Percentiles rank a stretch among this genome's conserved stretches.
These are phyloP conservation scores for Fissipunctia ypsillon DNA, from an alignment of 2,888 invertebrate genomes.

Conservation along the genomic window DNA sequence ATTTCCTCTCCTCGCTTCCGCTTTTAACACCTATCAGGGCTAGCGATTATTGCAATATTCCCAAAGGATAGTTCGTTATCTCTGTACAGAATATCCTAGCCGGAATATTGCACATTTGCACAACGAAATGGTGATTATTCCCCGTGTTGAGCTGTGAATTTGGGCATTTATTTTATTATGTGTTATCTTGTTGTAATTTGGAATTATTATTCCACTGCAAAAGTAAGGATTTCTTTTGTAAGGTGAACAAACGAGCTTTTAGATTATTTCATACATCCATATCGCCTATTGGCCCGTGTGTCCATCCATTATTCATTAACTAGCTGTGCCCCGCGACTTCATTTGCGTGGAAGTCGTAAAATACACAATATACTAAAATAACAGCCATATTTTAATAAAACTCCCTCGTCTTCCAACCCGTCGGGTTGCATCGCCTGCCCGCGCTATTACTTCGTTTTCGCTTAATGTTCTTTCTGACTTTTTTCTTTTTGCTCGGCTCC, in stretches of 20 bases:
- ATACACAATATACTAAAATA: no score
- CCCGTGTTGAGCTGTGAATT: slow-evolving; percentile 16
- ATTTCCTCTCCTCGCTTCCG: slow-evolving; percentile 1
- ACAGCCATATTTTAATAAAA: no score
- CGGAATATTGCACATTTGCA: slow-evolving; percentile 27
- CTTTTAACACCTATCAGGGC: slow-evolving; percentile 12
- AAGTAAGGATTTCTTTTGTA: background rate
- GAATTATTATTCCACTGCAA: background rate
- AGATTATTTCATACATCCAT: background rate
- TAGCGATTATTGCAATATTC: slow-evolving; percentile 2
- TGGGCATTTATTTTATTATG: slow-evolving; percentile 1
- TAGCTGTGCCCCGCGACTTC: no score
- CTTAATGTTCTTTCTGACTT: no score
- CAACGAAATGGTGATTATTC: slow-evolving; percentile 13
- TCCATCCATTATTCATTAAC: no score
- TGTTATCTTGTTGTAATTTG: background rate
- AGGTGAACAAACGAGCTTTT: no score
- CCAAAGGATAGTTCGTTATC: slow-evolving; percentile 33
- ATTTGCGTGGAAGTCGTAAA: no score
- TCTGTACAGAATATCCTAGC: background rate
- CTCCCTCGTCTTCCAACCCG: no score
- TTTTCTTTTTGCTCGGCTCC: no score
- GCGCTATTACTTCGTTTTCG: no score
- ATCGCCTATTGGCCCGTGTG: no score
- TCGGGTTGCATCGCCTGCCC: no score